Base-by-base conservation (phyloP, 1,140 invertebrate species). In the Pentalonia nigronervosa region DNA sequence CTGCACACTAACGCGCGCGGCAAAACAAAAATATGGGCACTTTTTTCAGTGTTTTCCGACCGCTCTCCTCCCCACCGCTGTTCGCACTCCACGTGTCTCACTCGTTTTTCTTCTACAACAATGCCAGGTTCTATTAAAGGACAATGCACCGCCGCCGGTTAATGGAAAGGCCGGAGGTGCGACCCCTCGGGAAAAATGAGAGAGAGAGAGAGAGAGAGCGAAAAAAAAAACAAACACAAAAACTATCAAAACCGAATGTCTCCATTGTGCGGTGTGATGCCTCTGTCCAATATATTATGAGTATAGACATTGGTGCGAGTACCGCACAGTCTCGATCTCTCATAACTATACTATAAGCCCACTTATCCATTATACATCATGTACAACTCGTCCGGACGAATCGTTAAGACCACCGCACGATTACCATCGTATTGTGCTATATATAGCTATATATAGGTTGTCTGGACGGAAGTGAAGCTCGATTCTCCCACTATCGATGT, bases 201-300 rank as follows among this genome's bases (percentile, higher is more conserved):
- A 81, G 36, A 60, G 30, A n/a, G 48, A 17, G 56, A 91, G 8
- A 76, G 30, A 45, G 30, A 81, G 23, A 56, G 30, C 14, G 50
- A 30, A 60, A 91, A 67, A 45, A 48, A 83, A 53, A 48, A 83
- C 34, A 53, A 20, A 25, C 21, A 56, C 34, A 34, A 86, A 93
- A 93, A 93, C 91, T 84, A 93, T 93, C 91, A 93, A 84, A 93
- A 93, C 67, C 34, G 91, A 93, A 93, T n/a, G 76, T 92, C 90
- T 83, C 90, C 30, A 83, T 91, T 91, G 90, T 91, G 45, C 11
- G 45, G 25, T 1, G 34, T 17, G 21, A 67, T 25, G 90, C 20
- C 36, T 88, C 36, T 21, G 81, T 83, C 21, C 36, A 23, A 83
- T 81, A 36, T 25, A 84, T 7, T 25, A 84, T 7, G 36, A 14